A percentile compares a stretch with the other conserved stretches of the same genome.
These are phyloP conservation scores for Sciurus vulgaris DNA, from an alignment of 2,797 vertebrate genomes.

Conservation along the genomic window DNA sequence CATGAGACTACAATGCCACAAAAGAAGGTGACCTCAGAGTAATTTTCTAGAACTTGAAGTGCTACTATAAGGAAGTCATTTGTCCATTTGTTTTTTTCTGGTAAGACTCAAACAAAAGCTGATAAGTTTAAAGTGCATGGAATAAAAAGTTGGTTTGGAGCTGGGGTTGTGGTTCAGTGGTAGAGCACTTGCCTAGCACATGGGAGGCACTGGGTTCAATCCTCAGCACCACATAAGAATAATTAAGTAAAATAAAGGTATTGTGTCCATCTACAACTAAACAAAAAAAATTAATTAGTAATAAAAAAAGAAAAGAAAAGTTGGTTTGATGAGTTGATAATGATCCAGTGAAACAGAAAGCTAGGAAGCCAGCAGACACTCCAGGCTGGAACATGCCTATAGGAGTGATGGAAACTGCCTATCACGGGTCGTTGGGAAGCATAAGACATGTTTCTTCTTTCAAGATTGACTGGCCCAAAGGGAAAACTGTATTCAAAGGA, in stretches of 20 bases:
- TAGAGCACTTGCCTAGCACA: too few species aligned
- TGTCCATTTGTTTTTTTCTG: background rate
- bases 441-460: conserved; percentile 29
- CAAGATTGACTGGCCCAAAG: background rate
- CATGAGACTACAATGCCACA: background rate
- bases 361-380: background rate
- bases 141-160: background rate
- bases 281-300: too few species aligned
- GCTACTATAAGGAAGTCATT: background rate
- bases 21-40: background rate
- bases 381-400: background rate
- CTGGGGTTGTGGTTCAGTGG: too few species aligned
- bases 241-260: too few species aligned
- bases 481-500: conserved; percentile 27
- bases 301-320: background rate
- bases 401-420: background rate
- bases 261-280: too few species aligned
- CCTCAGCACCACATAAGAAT: too few species aligned
- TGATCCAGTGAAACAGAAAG: background rate
- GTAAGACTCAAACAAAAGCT: background rate
- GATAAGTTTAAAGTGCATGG: background rate
- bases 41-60: conserved; percentile 35
- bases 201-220: too few species aligned
- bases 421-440: background rate
- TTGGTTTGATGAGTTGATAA: background rate